Evolutionary conservation across 64 coral and sea anemone species (phyloP).

Genomic region (Astreopora myriophthalma): DNA sequence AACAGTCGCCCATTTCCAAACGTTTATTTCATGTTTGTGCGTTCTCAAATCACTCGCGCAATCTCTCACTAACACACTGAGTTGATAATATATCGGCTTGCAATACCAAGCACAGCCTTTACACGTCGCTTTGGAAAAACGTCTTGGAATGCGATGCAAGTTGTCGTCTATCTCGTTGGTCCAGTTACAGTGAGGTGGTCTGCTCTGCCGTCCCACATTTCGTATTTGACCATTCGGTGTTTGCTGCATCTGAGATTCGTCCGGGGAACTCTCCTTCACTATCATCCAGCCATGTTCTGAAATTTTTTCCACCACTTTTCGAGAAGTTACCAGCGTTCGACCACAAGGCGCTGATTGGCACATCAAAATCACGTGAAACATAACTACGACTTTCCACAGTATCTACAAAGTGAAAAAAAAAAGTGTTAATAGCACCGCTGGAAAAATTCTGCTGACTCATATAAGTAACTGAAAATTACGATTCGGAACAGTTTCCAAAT

Average conservation of each 20-base stretch:
- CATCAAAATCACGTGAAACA: background rate
- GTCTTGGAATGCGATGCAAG: background rate
- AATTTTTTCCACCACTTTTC: conserved; percentile 3
- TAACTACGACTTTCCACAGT: background rate
- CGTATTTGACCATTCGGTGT: background rate
- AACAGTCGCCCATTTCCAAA: conserved; percentile 38
- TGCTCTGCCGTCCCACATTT: background rate
- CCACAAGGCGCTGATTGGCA: conserved; percentile 43
- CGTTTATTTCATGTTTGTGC: background rate
- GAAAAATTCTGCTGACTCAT: conserved; percentile 18
- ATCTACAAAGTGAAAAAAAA: background rate
- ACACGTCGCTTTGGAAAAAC: conserved; percentile 28
- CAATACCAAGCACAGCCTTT: conserved; percentile 9
- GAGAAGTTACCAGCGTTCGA: background rate
- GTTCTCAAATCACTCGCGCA: background rate
- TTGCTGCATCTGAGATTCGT: background rate
- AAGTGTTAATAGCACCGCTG: background rate
- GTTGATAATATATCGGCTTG: background rate
- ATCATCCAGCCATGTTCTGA: background rate
- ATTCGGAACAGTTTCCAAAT: background rate
- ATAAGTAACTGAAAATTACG: background rate
- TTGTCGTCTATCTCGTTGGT: conserved; percentile 1
- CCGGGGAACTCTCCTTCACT: too few species aligned
- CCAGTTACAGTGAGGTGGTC: conserved; percentile 4
- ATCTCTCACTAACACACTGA: conserved; percentile 10